phyloP scores from a whole-genome alignment of 2,113 vertebrate genomes.

The Tragelaphus strepsiceros region DNA sequence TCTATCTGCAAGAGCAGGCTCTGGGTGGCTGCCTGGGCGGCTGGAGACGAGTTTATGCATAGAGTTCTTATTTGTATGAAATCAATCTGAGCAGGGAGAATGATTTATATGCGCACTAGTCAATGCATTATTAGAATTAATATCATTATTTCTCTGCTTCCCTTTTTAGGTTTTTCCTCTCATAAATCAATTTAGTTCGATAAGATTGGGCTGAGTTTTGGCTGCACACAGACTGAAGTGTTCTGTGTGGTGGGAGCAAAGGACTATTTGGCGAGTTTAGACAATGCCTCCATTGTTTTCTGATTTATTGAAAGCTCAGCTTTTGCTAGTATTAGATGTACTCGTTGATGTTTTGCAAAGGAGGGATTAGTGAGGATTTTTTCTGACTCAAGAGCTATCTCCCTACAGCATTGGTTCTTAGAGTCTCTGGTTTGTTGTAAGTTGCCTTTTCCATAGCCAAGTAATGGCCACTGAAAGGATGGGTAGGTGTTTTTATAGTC shows the following conservation, averaged over 20 bases:
- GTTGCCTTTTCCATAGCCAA: background rate
- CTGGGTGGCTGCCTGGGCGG: background rate
- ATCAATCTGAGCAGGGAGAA: conserved; percentile 50
- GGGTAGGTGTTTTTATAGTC: background rate
- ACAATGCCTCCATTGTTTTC: conserved; percentile 62
- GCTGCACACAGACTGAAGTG: conserved; percentile 29
- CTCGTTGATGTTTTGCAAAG: conserved; percentile 11
- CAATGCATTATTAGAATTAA: conserved; percentile 69
- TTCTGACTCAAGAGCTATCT: conserved; percentile 13
- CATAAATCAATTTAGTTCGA: conserved; percentile 64
- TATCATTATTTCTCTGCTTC: conserved; percentile 68
- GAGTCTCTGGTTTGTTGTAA: background rate
- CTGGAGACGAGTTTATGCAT: conserved; percentile 15
- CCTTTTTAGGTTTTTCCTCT: conserved; percentile 63
- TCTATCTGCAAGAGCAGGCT: background rate
- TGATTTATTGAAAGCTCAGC: conserved; percentile 51
- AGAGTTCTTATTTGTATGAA: conserved; percentile 41
- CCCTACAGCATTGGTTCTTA: background rate
- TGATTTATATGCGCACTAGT: conserved; percentile 59
- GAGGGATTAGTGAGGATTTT: conserved; percentile 6
- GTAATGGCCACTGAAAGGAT: background rate
- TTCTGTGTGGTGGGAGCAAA: background rate
- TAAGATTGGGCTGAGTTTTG: conserved; percentile 60
- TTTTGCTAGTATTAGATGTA: conserved; percentile 30
- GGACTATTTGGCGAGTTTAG: background rate